Percentiles rank a stretch among this genome's conserved stretches.
Conservation (phyloP, 2,888 invertebrate species). For the Caenorhabditis angaria region DNA sequence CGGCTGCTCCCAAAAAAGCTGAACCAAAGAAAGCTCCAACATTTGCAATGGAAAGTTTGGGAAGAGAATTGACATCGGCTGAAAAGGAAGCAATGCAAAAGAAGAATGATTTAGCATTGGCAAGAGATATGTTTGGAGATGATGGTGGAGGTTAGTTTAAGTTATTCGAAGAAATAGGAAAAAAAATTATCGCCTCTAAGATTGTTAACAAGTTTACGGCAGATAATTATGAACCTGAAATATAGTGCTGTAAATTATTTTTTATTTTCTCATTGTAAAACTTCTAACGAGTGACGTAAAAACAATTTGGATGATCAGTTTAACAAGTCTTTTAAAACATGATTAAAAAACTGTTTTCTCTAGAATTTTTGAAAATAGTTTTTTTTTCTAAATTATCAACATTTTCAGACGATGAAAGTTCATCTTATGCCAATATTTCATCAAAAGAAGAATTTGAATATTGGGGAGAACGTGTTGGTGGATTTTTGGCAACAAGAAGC, state of each 20-base stretch:
- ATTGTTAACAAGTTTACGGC: too few relatives aligned
- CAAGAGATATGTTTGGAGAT: constrained; percentile 53
- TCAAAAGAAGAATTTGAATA: constrained; percentile 57
- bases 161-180: too few relatives aligned
- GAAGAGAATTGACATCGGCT: constrained; percentile 51
- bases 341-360: neutral
- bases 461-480: constrained; percentile 57
- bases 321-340: neutral
- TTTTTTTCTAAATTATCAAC: neutral
- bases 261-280: too few relatives aligned
- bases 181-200: too few relatives aligned
- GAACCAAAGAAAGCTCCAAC: constrained; percentile 36
- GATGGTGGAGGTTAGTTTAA: constrained; percentile 15
- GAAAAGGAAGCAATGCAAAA: constrained; percentile 54
- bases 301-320: too few relatives aligned
- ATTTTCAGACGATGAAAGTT: constrained; percentile 11
- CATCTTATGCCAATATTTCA: constrained; percentile 40
- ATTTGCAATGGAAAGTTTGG: constrained; percentile 55
- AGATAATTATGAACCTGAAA: too few relatives aligned
- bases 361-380: too few relatives aligned
- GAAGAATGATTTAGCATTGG: constrained; percentile 45
- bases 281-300: too few relatives aligned
- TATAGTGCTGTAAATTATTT: too few relatives aligned
- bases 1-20: neutral
- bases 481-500: constrained; percentile 46